Evolutionary conservation across 2,888 invertebrate species (phyloP).

Genomic region (Ormyrus nitidulus): DNA sequence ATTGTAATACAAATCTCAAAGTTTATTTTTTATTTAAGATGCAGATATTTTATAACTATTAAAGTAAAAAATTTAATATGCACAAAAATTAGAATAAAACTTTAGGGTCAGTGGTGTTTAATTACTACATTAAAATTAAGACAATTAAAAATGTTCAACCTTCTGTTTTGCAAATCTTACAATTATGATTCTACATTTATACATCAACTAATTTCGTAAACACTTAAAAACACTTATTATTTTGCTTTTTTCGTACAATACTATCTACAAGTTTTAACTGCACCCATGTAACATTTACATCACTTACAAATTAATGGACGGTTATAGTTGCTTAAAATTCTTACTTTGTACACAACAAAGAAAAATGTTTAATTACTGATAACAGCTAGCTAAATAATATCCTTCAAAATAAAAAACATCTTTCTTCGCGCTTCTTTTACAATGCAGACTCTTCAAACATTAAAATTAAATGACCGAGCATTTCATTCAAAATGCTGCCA

Average conservation of each 20-base stretch:
- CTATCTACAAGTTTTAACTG: constrained; percentile 43
- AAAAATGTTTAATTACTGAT: constrained; percentile 20
- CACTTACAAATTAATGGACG: constrained; percentile 52
- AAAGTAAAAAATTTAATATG: constrained; percentile 35
- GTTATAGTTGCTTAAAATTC: constrained; percentile 33
- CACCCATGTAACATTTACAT: constrained; percentile 33
- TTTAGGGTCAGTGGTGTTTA: constrained; percentile 11
- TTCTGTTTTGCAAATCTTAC: constrained; percentile 20
- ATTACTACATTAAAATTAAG: constrained; percentile 14
- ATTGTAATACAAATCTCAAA: not conserved
- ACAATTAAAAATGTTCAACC: constrained; percentile 11
- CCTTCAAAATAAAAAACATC: constrained; percentile 15
- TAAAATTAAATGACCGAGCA: constrained; percentile 3
- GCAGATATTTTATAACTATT: constrained; percentile 21
- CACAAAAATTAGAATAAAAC: not conserved
- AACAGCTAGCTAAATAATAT: constrained; percentile 8
- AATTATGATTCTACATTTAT: constrained; percentile 51
- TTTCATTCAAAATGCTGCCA: constrained; percentile 72
- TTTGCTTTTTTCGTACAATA: constrained; percentile 13
- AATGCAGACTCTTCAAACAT: not conserved
- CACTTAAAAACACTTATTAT: constrained; percentile 32
- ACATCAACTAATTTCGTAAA: constrained; percentile 40
- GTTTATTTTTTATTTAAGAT: constrained; percentile 4
- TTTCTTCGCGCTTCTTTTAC: not conserved
- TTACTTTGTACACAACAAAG: constrained; percentile 10